These are phyloP conservation scores for Ectropis crepuscularia DNA, from an alignment of 2,888 invertebrate species.

Conservation along the genomic window DNA sequence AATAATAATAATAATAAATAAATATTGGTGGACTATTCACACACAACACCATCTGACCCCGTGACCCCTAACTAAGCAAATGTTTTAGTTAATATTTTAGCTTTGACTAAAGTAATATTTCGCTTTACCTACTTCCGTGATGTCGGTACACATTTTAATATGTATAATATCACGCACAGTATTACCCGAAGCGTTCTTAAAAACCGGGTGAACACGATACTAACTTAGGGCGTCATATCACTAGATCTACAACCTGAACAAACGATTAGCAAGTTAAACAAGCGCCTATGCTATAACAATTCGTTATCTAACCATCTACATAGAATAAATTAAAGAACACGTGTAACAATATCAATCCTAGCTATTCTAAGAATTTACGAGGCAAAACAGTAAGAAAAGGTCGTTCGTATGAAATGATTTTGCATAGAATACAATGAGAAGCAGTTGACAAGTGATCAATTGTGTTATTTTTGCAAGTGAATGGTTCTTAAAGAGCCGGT, in stretches of 20 bases:
- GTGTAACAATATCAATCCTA: slow-evolving; percentile 61
- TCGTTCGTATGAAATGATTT: slow-evolving; percentile 48
- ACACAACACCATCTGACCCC: no score
- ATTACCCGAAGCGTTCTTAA: slow-evolving; percentile 19
- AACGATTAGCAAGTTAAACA: slow-evolving; percentile 79
- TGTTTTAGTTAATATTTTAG: no score
- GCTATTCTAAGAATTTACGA: slow-evolving; percentile 57
- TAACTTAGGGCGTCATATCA: slow-evolving; percentile 64
- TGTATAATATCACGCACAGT: no score
- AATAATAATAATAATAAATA: no score
- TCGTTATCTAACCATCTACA: slow-evolving; percentile 39
- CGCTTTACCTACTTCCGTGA: no score
- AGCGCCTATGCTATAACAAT: slow-evolving; percentile 54
- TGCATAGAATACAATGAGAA: slow-evolving; percentile 53
- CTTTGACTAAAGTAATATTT: no score
- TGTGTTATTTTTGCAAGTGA: slow-evolving; percentile 71
- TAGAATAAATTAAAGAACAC: slow-evolving; percentile 60
- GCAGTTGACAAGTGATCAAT: slow-evolving; percentile 78
- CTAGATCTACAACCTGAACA: slow-evolving; percentile 70
- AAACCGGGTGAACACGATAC: slow-evolving; percentile 36
- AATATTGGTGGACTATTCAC: no score
- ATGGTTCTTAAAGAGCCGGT: slow-evolving; percentile 62
- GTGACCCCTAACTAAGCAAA: no score
- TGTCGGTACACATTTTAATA: no score
- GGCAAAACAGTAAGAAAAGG: slow-evolving; percentile 60